A percentile compares a stretch with the other conserved stretches of the same genome.
Conservation (phyloP, 2,888 invertebrate species). For the Dastarcus helophoroides region DNA sequence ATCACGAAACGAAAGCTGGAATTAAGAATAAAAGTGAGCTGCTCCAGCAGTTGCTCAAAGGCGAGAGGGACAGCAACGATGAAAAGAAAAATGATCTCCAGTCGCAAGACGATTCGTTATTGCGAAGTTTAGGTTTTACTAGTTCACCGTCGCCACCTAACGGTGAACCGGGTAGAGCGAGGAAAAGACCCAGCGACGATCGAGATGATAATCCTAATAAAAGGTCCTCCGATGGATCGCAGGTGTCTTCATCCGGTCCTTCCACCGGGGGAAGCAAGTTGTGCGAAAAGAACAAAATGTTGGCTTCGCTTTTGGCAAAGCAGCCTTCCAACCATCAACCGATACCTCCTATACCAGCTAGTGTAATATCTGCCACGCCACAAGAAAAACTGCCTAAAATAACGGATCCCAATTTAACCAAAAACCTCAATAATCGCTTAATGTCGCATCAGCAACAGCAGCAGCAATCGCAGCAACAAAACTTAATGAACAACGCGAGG, state of each 20-base stretch:
- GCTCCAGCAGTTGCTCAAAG: conserved; percentile 48
- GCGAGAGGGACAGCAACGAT: conserved; percentile 34
- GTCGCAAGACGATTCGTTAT: conserved; percentile 43
- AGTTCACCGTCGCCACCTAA: conserved; percentile 45
- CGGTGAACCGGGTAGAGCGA: conserved; percentile 35
- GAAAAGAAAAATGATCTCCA: conserved; percentile 34
- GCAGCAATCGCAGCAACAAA: conserved; percentile 15
- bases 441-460: conserved; percentile 13
- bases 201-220: conserved; percentile 43
- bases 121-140: conserved; percentile 46
- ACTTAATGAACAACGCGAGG: conserved; percentile 15
- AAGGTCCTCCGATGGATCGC: conserved; percentile 35
- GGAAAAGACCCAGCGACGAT: conserved; percentile 54
- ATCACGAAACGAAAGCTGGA: conserved; percentile 47
- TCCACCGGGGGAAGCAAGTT: conserved; percentile 46
- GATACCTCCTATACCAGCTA: conserved; percentile 53
- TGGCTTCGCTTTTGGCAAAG: conserved; percentile 70
- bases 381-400: conserved; percentile 52
- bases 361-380: conserved; percentile 56
- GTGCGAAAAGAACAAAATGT: conserved; percentile 75
- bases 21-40: conserved; percentile 50
- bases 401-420: conserved; percentile 23
- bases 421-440: conserved; percentile 21
- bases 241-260: conserved; percentile 19
- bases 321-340: conserved; percentile 48